Evolutionary conservation across 2,888 invertebrate species (phyloP), one percentile per base, ranked within the genome.

Genomic region (Rhagonycha lutea): DNA sequence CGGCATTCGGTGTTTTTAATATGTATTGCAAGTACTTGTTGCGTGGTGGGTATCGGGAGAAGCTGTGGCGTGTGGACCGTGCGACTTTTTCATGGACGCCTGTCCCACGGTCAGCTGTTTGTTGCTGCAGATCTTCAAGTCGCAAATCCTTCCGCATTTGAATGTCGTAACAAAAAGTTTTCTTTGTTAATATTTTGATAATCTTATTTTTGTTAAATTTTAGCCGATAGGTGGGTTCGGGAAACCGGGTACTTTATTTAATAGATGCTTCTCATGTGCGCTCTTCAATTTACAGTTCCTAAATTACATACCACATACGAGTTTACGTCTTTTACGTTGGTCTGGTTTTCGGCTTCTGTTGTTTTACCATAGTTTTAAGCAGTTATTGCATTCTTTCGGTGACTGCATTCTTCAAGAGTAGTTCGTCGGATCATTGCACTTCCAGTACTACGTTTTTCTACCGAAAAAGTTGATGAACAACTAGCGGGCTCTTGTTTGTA

Each of bases 11-110:
- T n/a, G 32, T 32, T n/a, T 47, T 47, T 47, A n/a, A 47, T 47
- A 18, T 18, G 18, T 47, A 47, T 47, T 47, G 47, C 47, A 47
- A 47, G 47, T 47, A 8, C 7, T 73, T 61, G 73, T 69, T 70
- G 76, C 73, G 77, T 77, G 74, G 74, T 72, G 74, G 72, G 72
- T 78, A 78, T 78, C 73, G 73, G 75, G 72, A 70, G 47, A 70
- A 74, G 83, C 84, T 86, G 85, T 79, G 84, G 86, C 86, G 86
- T 89, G 89, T 87, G 89, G 90, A 91, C 89, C 90, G 90, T 91
- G 91, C 91, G 91, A 91, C 91, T 91, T 91, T 91, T 91, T 91
- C 91, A 90, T 90, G 89, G 89, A 86, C 86, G 86, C 86, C 88
- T 89, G 89, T 90, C 90, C 90, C 90, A 89, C 89, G 88, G 89